Percentiles rank a stretch among this genome's conserved stretches.
Evolutionary conservation across 2,888 invertebrate species (phyloP).

Genomic region (Cyaniris semiargus): DNA sequence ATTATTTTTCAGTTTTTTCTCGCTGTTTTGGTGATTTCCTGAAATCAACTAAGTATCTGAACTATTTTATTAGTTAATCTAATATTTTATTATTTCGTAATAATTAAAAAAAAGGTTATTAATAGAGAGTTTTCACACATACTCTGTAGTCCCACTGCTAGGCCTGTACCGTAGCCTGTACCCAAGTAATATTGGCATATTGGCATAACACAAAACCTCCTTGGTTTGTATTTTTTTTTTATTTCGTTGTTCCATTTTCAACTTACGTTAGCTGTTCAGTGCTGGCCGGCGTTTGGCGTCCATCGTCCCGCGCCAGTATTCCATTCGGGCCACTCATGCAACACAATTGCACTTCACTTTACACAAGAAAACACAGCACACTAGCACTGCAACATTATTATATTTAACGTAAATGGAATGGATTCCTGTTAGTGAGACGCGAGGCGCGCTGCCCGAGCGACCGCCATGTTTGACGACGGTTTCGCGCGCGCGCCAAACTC

Average conservation of each 20-base stretch:
- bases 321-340: constrained; percentile 76
- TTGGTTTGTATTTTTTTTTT: not conserved
- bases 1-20: not conserved
- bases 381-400: constrained; percentile 68
- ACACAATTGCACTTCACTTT: constrained; percentile 63
- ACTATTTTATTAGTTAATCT: not conserved
- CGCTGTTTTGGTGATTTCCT: not conserved
- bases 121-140: not conserved
- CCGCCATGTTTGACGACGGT: constrained; percentile 69
- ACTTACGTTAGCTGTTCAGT: constrained; percentile 77
- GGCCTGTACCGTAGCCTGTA: not conserved
- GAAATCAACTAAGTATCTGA: not conserved
- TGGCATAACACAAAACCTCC: not conserved
- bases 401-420: constrained; percentile 44
- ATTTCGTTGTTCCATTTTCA: not conserved
- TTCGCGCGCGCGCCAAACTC: constrained; percentile 76
- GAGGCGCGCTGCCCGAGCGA: constrained; percentile 66
- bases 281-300: constrained; percentile 74
- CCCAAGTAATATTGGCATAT: too few species aligned
- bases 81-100: not conserved
- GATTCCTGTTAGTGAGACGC: constrained; percentile 56
- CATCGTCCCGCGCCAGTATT: constrained; percentile 64
- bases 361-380: constrained; percentile 55
- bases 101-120: not conserved
- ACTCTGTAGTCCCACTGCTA: not conserved